These are phyloP conservation scores for Phodopus roborovskii DNA, from an alignment of 2,113 vertebrate species.

Conservation along the genomic window DNA sequence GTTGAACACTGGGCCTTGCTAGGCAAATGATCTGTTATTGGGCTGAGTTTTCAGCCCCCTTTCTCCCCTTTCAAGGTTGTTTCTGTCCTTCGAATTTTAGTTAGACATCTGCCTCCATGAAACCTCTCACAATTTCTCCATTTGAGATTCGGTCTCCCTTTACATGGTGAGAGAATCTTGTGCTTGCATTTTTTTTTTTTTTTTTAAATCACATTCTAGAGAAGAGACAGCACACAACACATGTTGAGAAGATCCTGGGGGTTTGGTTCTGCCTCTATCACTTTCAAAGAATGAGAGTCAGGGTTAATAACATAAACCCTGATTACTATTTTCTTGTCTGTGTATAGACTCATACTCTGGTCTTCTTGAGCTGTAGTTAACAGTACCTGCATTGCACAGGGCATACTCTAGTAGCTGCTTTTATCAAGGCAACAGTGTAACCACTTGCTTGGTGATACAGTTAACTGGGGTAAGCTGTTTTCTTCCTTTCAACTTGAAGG, in stretches of 20 bases:
- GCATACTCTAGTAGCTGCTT: not conserved
- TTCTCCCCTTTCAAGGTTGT: not conserved
- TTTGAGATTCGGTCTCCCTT: not conserved
- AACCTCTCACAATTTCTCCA: not conserved
- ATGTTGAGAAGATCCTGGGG: not conserved
- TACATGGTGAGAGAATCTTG: not conserved
- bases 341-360: not conserved
- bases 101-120: not conserved
- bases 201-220: not conserved
- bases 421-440: not conserved
- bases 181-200: not conserved
- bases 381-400: not conserved
- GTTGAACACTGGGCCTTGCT: not conserved
- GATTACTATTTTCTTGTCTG: not conserved
- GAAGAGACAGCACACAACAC: not conserved
- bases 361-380: not conserved
- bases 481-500: not conserved
- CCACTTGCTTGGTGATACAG: not conserved
- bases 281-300: not conserved
- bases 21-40: not conserved
- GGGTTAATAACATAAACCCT: not conserved
- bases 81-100: slow-evolving; percentile 39
- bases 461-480: not conserved
- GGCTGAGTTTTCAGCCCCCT: not conserved
- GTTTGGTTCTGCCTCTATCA: not conserved